Evolutionary conservation across 2,888 invertebrate genomes (phyloP), one percentile per base, ranked within the genome.

Genomic region (Sipha maydis): DNA sequence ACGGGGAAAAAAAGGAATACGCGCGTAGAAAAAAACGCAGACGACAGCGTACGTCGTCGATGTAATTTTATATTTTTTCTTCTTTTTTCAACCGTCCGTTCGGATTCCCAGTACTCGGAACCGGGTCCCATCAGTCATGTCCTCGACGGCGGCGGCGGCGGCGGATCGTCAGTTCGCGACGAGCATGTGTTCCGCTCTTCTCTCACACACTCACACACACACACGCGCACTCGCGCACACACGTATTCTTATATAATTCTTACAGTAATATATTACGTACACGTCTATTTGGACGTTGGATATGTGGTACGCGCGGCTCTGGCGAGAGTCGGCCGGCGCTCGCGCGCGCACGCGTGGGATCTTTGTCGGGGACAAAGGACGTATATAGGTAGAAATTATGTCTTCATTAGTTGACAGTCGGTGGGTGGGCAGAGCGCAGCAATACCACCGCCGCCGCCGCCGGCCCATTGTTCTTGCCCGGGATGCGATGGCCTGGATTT

Each of bases 401-500:
- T 88, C 88, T 88, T 88, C 88, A 88, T 88, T 88, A 88, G 88
- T 88, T 82, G 88, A 88, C 88, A 88, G 82, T 88, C 80, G 88
- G 80, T 88, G 88, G 88, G 88, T 88, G 88, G 88, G 88, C 88
- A 48, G 78, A 17, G 69, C 61, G 31, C 69, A 25, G 34, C 11
- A 14, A 71, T 28, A 25, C 41, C n/a, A 25, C 41, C 71, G 48
- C 83, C 73, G 73, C 28, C 69, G 69, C 69, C 31, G 54, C 69
- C 17, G 48, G 78, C 34, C 85, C 85, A 78, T 78, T 78, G 85
- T 85, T 85, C 77, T 76, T 77, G 34, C 5, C 25, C 71, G 41
- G 75, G 83, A 77, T 77, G 77, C 61, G 80, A 82, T 41, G 86
- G 86, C 67, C 88, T 82, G 88, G 75, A 88, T 88, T 88, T 82